phyloP scores from a whole-genome alignment of 2,888 invertebrate genomes.

The Isoperla grammatica region DNA sequence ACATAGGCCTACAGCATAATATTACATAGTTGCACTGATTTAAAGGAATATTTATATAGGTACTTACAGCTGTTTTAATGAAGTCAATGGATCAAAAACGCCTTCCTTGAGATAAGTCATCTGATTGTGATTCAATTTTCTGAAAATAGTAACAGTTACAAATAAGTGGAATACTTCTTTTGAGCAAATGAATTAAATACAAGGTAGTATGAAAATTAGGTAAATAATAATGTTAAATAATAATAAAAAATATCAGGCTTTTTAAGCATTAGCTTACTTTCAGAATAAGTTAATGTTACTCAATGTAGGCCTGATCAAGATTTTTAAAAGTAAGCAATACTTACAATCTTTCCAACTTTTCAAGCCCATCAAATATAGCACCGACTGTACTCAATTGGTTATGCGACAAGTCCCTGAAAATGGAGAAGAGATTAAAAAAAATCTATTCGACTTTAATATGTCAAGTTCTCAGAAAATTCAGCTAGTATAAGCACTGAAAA shows the following conservation, averaged over 20 bases:
- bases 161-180: constrained; percentile 31
- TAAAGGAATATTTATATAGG: too few species aligned
- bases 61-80: constrained; percentile 70
- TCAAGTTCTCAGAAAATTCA: not conserved
- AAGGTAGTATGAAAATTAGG: too few species aligned
- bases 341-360: constrained; percentile 59
- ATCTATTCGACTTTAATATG: constrained; percentile 10
- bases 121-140: constrained; percentile 64
- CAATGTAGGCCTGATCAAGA: constrained; percentile 23
- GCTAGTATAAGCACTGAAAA: too few species aligned
- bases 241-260: too few species aligned
- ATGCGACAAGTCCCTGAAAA: constrained; percentile 53
- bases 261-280: too few species aligned
- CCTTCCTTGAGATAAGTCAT: constrained; percentile 64
- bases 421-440: constrained; percentile 8
- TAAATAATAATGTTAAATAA: too few species aligned
- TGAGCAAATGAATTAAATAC: constrained; percentile 23
- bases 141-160: constrained; percentile 36
- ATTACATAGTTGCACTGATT: too few species aligned
- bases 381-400: constrained; percentile 66
- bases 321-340: constrained; percentile 34
- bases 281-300: too few species aligned
- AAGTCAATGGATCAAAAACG: constrained; percentile 62
- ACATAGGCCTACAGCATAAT: too few species aligned
- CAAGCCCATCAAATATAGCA: constrained; percentile 63